Conservation (phyloP, 1,140 invertebrate genomes). For the Drosophila pachea region DNA sequence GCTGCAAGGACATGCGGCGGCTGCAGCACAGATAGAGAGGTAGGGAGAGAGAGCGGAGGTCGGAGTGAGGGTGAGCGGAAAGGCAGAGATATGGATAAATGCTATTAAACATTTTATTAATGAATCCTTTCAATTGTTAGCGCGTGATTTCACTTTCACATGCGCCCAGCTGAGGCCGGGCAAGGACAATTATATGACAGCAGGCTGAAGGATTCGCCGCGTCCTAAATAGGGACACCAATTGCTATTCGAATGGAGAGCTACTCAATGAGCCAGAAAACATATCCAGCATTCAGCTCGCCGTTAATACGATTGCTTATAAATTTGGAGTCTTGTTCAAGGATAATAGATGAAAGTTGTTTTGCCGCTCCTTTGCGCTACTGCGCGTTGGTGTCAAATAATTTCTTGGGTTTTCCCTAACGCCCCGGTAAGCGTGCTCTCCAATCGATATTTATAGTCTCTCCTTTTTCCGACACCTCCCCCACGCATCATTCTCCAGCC, state of each 20-base stretch:
- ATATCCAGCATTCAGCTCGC: constrained; percentile 33
- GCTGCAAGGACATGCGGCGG: constrained; percentile 67
- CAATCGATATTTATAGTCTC: constrained; percentile 46
- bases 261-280: constrained; percentile 67
- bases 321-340: constrained; percentile 61
- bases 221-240: constrained; percentile 34
- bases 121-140: constrained; percentile 77
- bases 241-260: constrained; percentile 58
- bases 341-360: constrained; percentile 62
- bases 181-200: constrained; percentile 62
- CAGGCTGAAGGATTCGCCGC: constrained; percentile 22
- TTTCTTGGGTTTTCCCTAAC: constrained; percentile 56
- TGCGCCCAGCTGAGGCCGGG: constrained; percentile 21
- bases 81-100: constrained; percentile 48
- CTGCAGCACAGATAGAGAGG: constrained; percentile 55
- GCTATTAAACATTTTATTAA: constrained; percentile 77
- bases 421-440: constrained; percentile 18
- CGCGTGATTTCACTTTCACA: constrained; percentile 73
- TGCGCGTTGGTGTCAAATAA: constrained; percentile 54
- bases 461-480: too few relatives aligned
- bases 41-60: neutral
- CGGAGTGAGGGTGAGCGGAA: neutral
- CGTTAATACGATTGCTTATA: constrained; percentile 72
- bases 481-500: too few relatives aligned
- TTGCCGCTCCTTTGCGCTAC: constrained; percentile 52